Percentiles rank a stretch among this genome's conserved stretches.
These are phyloP conservation scores for Drosophila subpulchrella DNA, from an alignment of 1,140 invertebrate genomes.

Conservation along the genomic window DNA sequence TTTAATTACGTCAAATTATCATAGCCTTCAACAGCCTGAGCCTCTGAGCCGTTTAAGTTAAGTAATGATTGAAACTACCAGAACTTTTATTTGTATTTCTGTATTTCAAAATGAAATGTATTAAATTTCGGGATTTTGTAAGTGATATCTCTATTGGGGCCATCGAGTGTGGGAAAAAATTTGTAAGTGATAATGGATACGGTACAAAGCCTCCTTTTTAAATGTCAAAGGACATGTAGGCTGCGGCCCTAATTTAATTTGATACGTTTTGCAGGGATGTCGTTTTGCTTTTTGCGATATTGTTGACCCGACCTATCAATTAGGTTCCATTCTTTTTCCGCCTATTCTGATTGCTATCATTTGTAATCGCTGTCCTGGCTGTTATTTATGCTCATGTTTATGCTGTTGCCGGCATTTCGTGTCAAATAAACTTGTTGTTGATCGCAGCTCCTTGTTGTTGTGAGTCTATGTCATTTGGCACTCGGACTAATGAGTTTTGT, in stretches of 20 bases:
- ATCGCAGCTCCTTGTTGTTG: slow-evolving; percentile 35
- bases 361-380: slow-evolving; percentile 20
- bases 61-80: not conserved
- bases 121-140: not conserved
- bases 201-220: not conserved
- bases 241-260: not conserved
- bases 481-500: slow-evolving; percentile 78
- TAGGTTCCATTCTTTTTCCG: slow-evolving; percentile 42
- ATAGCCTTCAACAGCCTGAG: too few relatives aligned
- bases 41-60: not conserved
- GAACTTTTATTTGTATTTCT: too few relatives aligned
- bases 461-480: slow-evolving; percentile 58
- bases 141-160: not conserved
- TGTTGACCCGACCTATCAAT: slow-evolving; percentile 54
- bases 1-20: slow-evolving; percentile 11
- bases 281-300: not conserved
- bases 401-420: slow-evolving; percentile 30
- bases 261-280: not conserved
- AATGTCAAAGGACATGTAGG: slow-evolving; percentile 6
- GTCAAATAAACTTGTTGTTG: slow-evolving; percentile 41
- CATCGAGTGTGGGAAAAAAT: not conserved
- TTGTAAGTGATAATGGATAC: not conserved
- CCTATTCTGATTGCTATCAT: slow-evolving; percentile 36
- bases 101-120: too few relatives aligned
- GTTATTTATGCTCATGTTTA: slow-evolving; percentile 33